A percentile compares a stretch with the other conserved stretches of the same genome.
phyloP scores from a whole-genome alignment of 2,797 vertebrate genomes.

The Peromyscus attwateri region DNA sequence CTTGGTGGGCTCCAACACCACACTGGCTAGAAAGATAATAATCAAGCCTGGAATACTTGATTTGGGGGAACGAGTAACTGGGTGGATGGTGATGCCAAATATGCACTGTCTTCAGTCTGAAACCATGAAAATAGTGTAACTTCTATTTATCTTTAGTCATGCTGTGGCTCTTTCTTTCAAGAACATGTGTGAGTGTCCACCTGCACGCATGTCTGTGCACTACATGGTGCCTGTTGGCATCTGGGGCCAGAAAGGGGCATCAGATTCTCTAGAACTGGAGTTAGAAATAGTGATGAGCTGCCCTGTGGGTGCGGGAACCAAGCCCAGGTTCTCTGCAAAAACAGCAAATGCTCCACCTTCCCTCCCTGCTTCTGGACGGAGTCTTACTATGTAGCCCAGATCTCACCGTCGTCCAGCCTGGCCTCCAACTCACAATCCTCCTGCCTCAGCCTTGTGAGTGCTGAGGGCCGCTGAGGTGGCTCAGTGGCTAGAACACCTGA shows the following conservation, averaged over 20 bases:
- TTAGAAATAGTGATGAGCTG: background rate
- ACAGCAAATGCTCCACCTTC: background rate
- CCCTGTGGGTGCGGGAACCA: background rate
- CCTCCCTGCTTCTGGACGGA: background rate
- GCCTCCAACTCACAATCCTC: background rate
- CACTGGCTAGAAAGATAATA: background rate
- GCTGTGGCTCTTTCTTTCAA: background rate
- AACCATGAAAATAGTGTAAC: slow-evolving; percentile 13
- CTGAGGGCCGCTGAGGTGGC: background rate
- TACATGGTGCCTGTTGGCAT: too few species aligned
- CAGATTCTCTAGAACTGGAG: background rate
- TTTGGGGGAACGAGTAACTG: background rate
- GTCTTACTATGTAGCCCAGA: background rate
- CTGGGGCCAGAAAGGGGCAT: too few species aligned
- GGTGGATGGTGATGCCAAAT: background rate
- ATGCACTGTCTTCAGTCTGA: background rate
- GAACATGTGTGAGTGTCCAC: background rate
- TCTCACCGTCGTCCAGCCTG: background rate
- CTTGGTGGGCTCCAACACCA: background rate
- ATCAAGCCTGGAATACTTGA: background rate
- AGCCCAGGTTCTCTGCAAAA: background rate
- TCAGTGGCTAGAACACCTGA: background rate
- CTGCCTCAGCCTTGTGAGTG: background rate
- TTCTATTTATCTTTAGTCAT: background rate
- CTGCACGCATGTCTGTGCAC: background rate